Evolutionary conservation across 2,888 invertebrate species (phyloP), one percentile per base, ranked within the genome.

Genomic region (Callosobruchus maculatus): DNA sequence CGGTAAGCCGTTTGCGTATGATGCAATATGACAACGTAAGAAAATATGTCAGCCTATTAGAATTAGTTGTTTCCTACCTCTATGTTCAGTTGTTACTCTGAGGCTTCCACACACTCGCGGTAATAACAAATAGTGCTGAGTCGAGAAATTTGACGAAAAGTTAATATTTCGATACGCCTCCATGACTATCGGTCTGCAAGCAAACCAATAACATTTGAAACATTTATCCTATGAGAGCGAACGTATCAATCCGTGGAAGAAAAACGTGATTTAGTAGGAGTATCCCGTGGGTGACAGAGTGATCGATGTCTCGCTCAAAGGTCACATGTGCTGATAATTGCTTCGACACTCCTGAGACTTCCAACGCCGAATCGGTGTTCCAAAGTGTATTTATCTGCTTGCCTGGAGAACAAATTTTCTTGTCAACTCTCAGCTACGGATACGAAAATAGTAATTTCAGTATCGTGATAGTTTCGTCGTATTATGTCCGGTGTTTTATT

Each of bases 311-410:
- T 81, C 81, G 81, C 80, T 77, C 82, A 78, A 80, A 85, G 87
- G 87, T 87, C 87, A 83, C 87, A 87, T 87, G 87, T 87, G 87
- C 85, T 86, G 85, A 86, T 87, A 87, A 87, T 87, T 87, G 87
- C 84, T 82, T 70, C 74, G 75, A 82, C 77, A 78, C 85, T 81
- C 84, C 22, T 71, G 83, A 82, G 85, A 80, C 75, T 80, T 80
- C 74, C 74, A 49, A 49, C 49, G 13, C 18, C 13, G 49, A 49
- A 49, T 18, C 49, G 49, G 13, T 49, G 1, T 49, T 49, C 7
- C 49, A 49, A 49, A 49, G 49, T n/a, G n/a, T 49, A 49, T 49
- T 49, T 49, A 49, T 49, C 49, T 49, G 49, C 18, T 49, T 7
- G 76, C 73, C 74, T 73, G 68, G 66, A 74, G 75, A 77, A 74